Conservation (phyloP, 53 echinoderm and acorn worm genomes). For the Temnopleurus reevesii region DNA sequence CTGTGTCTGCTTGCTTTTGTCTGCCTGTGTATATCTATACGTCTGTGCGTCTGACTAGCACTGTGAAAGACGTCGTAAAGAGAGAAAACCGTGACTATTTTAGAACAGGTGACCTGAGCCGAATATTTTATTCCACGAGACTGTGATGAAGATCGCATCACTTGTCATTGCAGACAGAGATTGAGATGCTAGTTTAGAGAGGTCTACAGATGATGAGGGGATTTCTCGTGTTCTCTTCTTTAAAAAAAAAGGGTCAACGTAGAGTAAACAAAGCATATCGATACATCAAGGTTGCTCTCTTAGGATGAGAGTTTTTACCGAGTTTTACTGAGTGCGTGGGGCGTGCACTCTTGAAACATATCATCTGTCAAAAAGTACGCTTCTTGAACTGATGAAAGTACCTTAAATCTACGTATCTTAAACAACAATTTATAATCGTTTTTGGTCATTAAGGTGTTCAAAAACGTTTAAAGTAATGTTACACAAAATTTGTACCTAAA, state of each 20-base stretch:
- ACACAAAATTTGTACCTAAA: too few relatives aligned
- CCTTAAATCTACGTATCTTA: neutral
- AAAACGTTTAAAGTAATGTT: too few relatives aligned
- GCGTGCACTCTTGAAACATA: neutral
- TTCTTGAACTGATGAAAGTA: neutral
- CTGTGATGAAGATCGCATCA: neutral
- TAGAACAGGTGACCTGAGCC: too few relatives aligned
- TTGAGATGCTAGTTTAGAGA: neutral
- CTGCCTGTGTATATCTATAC: too few relatives aligned
- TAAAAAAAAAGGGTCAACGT: neutral
- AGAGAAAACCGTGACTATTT: too few relatives aligned
- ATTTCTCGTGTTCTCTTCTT: neutral
- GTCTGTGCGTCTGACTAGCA: too few relatives aligned
- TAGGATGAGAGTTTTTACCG: neutral
- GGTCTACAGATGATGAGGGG: neutral
- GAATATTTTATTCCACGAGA: too few relatives aligned
- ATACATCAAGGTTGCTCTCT: neutral
- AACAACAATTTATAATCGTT: too few relatives aligned
- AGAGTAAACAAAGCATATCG: conserved; percentile 3
- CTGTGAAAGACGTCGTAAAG: too few relatives aligned
- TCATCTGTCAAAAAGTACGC: neutral
- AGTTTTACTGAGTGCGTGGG: neutral
- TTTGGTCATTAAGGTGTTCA: too few relatives aligned
- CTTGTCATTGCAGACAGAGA: neutral
- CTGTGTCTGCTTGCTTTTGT: too few relatives aligned